A percentile compares a stretch with the other conserved stretches of the same genome.
phyloP scores from a whole-genome alignment of 2,888 invertebrate species.

The Bellardia bayeri region DNA sequence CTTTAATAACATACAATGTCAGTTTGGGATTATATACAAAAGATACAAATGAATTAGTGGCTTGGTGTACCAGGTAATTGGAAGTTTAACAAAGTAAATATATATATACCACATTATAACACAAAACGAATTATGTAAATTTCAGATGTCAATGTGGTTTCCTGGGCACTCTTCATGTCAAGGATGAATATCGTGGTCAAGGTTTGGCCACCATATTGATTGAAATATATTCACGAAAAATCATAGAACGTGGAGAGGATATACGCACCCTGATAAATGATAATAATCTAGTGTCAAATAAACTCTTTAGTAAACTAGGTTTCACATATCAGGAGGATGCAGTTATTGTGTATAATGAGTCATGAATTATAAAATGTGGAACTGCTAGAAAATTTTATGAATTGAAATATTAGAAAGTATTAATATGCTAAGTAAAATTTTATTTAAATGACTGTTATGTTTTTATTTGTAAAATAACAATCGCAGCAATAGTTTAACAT shows the following conservation, averaged over 20 bases:
- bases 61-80: constrained; percentile 78
- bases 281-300: constrained; percentile 74
- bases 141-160: constrained; percentile 77
- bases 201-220: constrained; percentile 76
- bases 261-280: constrained; percentile 75
- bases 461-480: too few relatives aligned
- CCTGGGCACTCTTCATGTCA: constrained; percentile 77
- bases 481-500: too few relatives aligned
- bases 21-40: constrained; percentile 76
- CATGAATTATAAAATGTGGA: neutral
- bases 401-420: too few relatives aligned
- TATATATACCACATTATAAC: neutral
- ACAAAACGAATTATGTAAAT: neutral
- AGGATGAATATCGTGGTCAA: constrained; percentile 73
- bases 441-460: too few relatives aligned
- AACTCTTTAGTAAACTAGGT: constrained; percentile 76
- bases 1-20: constrained; percentile 76
- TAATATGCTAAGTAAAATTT: too few relatives aligned
- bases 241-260: constrained; percentile 74
- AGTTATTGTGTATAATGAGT: constrained; percentile 40
- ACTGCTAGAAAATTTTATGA: too few relatives aligned
- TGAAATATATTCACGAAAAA: constrained; percentile 74
- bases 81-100: neutral
- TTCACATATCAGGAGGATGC: constrained; percentile 74
- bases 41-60: constrained; percentile 76